phyloP scores from a whole-genome alignment of 2,888 invertebrate genomes.

The Agrilus mali region DNA sequence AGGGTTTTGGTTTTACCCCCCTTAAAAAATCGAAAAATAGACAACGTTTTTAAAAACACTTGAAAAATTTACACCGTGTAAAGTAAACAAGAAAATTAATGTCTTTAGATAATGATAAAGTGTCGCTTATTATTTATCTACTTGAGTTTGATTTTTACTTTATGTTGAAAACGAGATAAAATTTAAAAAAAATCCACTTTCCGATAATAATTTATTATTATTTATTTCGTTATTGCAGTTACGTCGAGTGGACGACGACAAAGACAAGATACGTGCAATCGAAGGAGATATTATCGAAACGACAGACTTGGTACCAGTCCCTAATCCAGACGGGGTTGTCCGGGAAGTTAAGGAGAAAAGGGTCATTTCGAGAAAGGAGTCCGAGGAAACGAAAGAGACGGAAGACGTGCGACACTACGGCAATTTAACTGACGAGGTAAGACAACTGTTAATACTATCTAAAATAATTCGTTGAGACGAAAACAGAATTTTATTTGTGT shows the following conservation, averaged over 20 bases:
- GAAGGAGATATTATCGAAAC: conserved; percentile 17
- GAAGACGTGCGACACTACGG: conserved; percentile 75
- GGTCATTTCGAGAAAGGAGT: conserved; percentile 70
- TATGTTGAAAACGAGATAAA: background rate
- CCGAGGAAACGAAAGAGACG: conserved; percentile 68
- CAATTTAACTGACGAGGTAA: conserved; percentile 78
- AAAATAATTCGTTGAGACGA: too few species aligned
- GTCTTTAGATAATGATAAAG: background rate
- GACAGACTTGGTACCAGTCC: conserved; percentile 43
- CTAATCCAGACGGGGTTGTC: conserved; percentile 62
- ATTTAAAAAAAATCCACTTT: background rate
- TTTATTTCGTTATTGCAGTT: conserved; percentile 22
- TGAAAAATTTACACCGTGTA: too few species aligned
- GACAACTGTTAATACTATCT: conserved; percentile 14
- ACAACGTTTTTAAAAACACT: too few species aligned
- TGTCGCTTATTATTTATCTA: background rate
- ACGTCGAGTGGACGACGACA: conserved; percentile 31
- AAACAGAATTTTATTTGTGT: too few species aligned
- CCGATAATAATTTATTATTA: conserved; percentile 2
- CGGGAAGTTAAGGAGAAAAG: conserved; percentile 69
- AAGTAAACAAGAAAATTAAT: too few species aligned
- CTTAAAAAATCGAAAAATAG: too few species aligned
- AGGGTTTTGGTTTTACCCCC: too few species aligned
- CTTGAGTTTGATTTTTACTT: background rate
- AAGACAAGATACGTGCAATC: conserved; percentile 20